A percentile compares a stretch with the other conserved stretches of the same genome.
These are phyloP conservation scores for Sandelia bainsii DNA, from an alignment of 2,797 vertebrate species.

Conservation along the genomic window DNA sequence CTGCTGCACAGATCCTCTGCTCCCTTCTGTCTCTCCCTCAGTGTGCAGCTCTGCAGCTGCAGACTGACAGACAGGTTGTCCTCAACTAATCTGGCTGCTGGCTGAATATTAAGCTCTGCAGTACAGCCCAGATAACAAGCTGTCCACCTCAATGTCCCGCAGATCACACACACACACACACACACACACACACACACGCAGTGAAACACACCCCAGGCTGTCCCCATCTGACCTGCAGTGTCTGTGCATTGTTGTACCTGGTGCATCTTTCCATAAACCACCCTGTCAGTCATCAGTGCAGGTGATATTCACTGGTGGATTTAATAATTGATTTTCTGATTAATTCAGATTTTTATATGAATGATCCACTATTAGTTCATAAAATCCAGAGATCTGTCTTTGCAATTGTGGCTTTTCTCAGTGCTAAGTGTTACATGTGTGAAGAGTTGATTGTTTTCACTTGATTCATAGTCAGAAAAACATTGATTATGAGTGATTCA, in stretches of 20 bases:
- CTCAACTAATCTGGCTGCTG: constrained; percentile 51
- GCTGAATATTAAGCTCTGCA: constrained; percentile 54
- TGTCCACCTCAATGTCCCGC: constrained; percentile 49
- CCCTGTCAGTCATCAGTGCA: too few relatives aligned
- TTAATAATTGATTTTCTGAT: too few relatives aligned
- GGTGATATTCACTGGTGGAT: not conserved
- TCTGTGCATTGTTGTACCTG: not conserved
- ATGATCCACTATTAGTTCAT: too few relatives aligned
- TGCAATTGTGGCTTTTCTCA: too few relatives aligned
- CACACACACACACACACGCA: constrained; percentile 36
- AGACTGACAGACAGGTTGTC: constrained; percentile 45
- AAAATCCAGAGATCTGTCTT: too few relatives aligned
- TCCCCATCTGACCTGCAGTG: constrained; percentile 2
- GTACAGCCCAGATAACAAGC: constrained; percentile 63
- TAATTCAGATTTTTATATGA: too few relatives aligned
- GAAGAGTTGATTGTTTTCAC: not conserved
- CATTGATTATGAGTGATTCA: too few relatives aligned
- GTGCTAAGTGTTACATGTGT: not conserved
- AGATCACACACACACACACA: constrained; percentile 33
- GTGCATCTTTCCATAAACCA: not conserved
- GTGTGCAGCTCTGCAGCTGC: constrained; percentile 30
- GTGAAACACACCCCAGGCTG: not conserved
- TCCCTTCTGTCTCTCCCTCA: not conserved
- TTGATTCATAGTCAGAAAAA: too few relatives aligned
- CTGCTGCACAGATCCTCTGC: not conserved